Conservation (phyloP, 2,888 invertebrate genomes). For the Epicampocera succincta region DNA sequence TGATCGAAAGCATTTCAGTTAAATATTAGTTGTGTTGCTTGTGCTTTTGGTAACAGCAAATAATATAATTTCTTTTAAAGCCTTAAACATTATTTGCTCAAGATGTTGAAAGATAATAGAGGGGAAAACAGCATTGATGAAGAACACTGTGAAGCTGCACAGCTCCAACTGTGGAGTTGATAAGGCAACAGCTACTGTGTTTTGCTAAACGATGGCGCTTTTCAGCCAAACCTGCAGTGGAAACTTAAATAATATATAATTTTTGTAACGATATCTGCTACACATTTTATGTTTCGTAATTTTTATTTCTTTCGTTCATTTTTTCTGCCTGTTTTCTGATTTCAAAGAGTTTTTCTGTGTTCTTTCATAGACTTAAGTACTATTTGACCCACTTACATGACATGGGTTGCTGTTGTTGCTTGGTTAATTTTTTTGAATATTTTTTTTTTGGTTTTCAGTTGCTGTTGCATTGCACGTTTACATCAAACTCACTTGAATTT, state of each 20-base stretch:
- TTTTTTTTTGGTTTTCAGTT: conserved; percentile 16
- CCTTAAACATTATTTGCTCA: conserved; percentile 62
- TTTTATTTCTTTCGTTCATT: neutral
- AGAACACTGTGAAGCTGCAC: conserved; percentile 31
- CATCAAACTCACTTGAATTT: conserved; percentile 68
- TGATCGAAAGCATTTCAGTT: conserved; percentile 9
- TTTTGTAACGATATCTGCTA: conserved; percentile 42
- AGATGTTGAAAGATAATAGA: conserved; percentile 48
- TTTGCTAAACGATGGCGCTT: conserved; percentile 65
- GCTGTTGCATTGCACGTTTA: conserved; percentile 61
- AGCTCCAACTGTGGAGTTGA: conserved; percentile 52
- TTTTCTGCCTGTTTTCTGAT: conserved; percentile 27
- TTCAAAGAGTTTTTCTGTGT: conserved; percentile 18
- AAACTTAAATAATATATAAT: conserved; percentile 32
- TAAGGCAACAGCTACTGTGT: conserved; percentile 60
- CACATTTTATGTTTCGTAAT: conserved; percentile 27
- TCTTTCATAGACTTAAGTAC: conserved; percentile 55
- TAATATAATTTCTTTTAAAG: conserved; percentile 56
- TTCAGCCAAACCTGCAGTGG: conserved; percentile 13
- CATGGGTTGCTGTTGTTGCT: conserved; percentile 44
- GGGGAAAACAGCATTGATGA: conserved; percentile 8
- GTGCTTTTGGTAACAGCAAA: conserved; percentile 27
- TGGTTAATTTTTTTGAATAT: conserved; percentile 40
- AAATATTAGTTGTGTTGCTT: conserved; percentile 1
- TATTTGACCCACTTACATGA: conserved; percentile 68